Evolutionary conservation across 2,888 invertebrate species (phyloP), one percentile per base, ranked within the genome.

Genomic region (Melieria omissa): DNA sequence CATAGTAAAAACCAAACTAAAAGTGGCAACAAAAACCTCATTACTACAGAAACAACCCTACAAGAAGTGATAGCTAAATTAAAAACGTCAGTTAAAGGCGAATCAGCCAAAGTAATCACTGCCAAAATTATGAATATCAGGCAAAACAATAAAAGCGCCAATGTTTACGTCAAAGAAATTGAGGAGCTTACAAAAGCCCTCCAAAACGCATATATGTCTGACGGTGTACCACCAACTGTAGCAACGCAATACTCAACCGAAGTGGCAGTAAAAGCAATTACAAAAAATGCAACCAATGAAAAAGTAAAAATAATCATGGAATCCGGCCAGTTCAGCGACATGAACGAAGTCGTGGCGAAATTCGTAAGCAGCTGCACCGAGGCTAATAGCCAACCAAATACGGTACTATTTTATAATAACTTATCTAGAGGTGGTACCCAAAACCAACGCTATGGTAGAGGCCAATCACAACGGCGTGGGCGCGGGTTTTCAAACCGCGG

Each of bases 361-460:
- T 62, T 62, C 29, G 62, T 62, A 29, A 62, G 29, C 14, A 6
- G 46, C 29, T 62, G 62, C 46, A 62, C 62, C n/a, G 46, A 62
- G 14, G 46, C 29, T 9, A 9, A 44, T 41, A 45, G 62, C 12
- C 44, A 62, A 7, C 5, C 7, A 44, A 44, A 41, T 45, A 16
- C 45, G 12, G 10, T 62, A 10, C 57, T n/a, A n/a, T 14, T 14
- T 14, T 14, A 9, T 14, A 57, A 16, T 49, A 49, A 49, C 49
- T 29, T 10, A 49, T 49, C 9, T 12, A 10, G 12, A 49, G 12
- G 49, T 49, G 12, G 12, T 12, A 49, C 12, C 49, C 12, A 49
- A 9, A 9, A 49, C 9, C 10, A 12, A 49, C 9, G 12, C 12
- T 10, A 49, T 49, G 12, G 12, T 12, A 9, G 49, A 49, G 49